Base-by-base conservation (phyloP, 2,113 vertebrate species). In the Potamarius usumacintae region DNA sequence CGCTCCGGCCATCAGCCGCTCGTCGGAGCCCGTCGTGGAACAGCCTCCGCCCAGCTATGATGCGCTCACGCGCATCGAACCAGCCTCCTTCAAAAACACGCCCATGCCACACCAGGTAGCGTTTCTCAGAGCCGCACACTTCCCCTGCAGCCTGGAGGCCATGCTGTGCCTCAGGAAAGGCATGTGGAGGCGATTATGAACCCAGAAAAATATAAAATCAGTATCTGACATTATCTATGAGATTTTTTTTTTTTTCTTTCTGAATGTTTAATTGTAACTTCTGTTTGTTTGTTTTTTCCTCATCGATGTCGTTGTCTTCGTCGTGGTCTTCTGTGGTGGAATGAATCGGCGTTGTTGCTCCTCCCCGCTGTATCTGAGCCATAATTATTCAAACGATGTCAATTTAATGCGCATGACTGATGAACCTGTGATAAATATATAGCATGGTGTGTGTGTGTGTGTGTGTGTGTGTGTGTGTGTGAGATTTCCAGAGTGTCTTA, bases 1-100 rank as follows among this genome's bases (percentile, higher is more conserved):
- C 6, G 97, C 97, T 92, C 98, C 97, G 30, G 98, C 98, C 93
- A 98, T 99, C 94, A 99, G 98, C 22, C 97, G 98, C 86, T 99
- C 98, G 87, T 99, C 98, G 18, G 98, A 99, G 94, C 98, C 98
- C 52, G 97, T 97, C 92, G 96, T 98, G 93, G 97, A 97, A 88
- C 97, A 99, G 89, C 95, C 94, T 63, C 97, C 94, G 62, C 97
- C 95, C 0, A 94, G 95, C 87, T 98, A 96, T 55, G 96, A 96
- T 89, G 94, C 97, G 88, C 95, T 96, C 92, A 95, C 96, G 94
- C 96, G 97, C 95, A 96, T 96, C 94, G 96, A 99, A 93, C 97
- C 98, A 84, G 97, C 98, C 87, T 97, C 97, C 93, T 97, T 97
- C 96, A 99, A 98, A 95, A 85, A 85, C 71, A 86, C 95, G 69